Conservation (phyloP, 2,888 invertebrate genomes). For the Trichopria drosophilae region DNA sequence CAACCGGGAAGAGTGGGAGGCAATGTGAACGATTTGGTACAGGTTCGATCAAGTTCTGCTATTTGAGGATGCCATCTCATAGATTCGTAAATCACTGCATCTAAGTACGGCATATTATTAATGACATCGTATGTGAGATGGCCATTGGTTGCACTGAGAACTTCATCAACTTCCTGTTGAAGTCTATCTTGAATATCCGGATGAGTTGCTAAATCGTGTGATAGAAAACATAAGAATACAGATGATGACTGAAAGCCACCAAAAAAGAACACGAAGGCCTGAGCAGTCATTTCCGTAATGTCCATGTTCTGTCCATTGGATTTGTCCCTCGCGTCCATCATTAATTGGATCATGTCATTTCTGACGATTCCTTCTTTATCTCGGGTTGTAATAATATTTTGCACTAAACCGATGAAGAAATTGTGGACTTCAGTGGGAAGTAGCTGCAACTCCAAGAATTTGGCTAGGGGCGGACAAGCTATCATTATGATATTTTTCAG, state of each 20-base stretch:
- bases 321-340: slow-evolving; percentile 43
- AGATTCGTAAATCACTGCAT: slow-evolving; percentile 47
- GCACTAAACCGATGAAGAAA: slow-evolving; percentile 34
- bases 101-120: slow-evolving; percentile 44
- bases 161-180: slow-evolving; percentile 45
- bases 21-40: slow-evolving; percentile 61
- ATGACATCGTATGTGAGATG: slow-evolving; percentile 42
- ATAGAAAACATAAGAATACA: slow-evolving; percentile 41
- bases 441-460: slow-evolving; percentile 21
- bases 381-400: slow-evolving; percentile 24
- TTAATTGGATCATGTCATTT: slow-evolving; percentile 46
- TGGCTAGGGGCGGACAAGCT: slow-evolving; percentile 26
- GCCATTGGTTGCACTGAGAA: slow-evolving; percentile 31
- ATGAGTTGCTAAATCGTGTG: slow-evolving; percentile 42
- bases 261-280: slow-evolving; percentile 56
- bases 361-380: slow-evolving; percentile 35
- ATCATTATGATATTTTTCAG: slow-evolving; percentile 30
- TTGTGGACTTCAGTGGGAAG: slow-evolving; percentile 13
- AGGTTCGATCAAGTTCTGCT: slow-evolving; percentile 60
- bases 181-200: slow-evolving; percentile 42
- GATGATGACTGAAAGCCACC: slow-evolving; percentile 49
- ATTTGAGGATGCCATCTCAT: slow-evolving; percentile 53
- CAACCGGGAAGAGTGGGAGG: slow-evolving; percentile 44
- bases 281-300: slow-evolving; percentile 57
- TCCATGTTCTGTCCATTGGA: slow-evolving; percentile 31